Evolutionary conservation across 2,888 invertebrate species (phyloP), one percentile per base, ranked within the genome.

Genomic region (Netelia fuscicornis): DNA sequence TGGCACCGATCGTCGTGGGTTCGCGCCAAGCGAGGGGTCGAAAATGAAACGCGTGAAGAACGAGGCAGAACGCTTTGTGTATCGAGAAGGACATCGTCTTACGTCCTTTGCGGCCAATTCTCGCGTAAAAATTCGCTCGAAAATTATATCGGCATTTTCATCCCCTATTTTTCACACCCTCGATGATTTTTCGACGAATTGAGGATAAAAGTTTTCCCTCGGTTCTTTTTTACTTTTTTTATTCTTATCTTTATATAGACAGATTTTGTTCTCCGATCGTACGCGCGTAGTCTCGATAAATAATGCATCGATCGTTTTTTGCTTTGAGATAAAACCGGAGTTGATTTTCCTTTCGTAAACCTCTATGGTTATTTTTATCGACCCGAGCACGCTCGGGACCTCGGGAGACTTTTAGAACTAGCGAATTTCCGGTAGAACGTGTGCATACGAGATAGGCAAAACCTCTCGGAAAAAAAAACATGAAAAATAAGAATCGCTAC

Each of bases 1-100:
- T 65, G 44, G 56, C 68, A 67, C 60, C 2, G 48, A 81, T 70
- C 54, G 70, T 54, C 54, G 13, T 17, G 30, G 30, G 30, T 37
- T 37, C 37, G 37, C 37, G 37, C 37, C 37, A 37, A 37, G 6
- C 37, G 37, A 48, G 13, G 48, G 48, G 48, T 48, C 48, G 48
- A 48, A 10, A 13, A 48, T 54, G 54, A 25, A 20, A 80, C 67
- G 8, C 74, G 64, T 62, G 64, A 30, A 1, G 42, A 75, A 62
- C 8, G 17, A 58, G 37, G 37, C 37, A 37, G 37, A 37, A 37
- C 37, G 37, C 6, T 37, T 37, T 37, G 37, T 37, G 37, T 37
- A 37, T 37, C 37, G 37, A 5, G 5, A 37, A 37, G 37, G 37
- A 37, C 6, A 37, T 37, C 5, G 37, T 6, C 37, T 37, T 37